These are phyloP conservation scores for Tribolium castaneum DNA, from an alignment of 1,140 invertebrate species.

Conservation along the genomic window DNA sequence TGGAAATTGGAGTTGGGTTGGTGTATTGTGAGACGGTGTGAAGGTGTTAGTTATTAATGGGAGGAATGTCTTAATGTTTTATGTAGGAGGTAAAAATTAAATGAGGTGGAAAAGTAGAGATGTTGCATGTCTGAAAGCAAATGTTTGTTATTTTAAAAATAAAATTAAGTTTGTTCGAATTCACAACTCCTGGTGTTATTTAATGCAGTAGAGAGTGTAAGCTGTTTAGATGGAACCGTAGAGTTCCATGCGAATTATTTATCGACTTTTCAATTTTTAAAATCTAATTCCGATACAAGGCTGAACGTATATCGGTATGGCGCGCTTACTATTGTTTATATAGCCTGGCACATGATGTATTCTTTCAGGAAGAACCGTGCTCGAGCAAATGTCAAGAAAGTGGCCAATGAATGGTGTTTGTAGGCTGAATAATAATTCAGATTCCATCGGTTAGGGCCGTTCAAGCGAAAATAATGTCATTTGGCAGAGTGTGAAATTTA, in stretches of 20 bases:
- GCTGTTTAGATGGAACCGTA: slow-evolving; percentile 34
- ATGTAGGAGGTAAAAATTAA: not conserved
- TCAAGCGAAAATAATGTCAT: slow-evolving; percentile 16
- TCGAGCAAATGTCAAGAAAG: not conserved
- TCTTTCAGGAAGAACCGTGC: not conserved
- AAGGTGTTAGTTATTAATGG: slow-evolving; percentile 12
- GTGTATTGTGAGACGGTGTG: not conserved
- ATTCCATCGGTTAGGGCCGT: not conserved
- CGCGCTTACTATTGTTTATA: slow-evolving; percentile 34
- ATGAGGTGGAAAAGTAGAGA: not conserved
- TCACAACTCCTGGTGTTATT: slow-evolving; percentile 27
- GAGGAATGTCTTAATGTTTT: not conserved
- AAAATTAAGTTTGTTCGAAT: slow-evolving; percentile 28
- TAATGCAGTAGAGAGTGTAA: slow-evolving; percentile 36
- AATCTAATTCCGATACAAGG: slow-evolving; percentile 36
- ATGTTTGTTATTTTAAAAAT: slow-evolving; percentile 23
- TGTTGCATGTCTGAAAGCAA: not conserved
- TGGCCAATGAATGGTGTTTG: not conserved
- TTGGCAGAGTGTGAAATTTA: slow-evolving; percentile 29
- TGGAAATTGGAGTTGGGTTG: not conserved
- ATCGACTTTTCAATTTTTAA: slow-evolving; percentile 40
- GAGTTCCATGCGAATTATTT: slow-evolving; percentile 38
- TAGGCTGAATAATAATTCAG: slow-evolving; percentile 9
- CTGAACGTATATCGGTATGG: slow-evolving; percentile 37
- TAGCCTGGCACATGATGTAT: slow-evolving; percentile 20